Evolutionary conservation across 2,797 vertebrate genomes (phyloP), one percentile per base, ranked within the genome.

Genomic region (Tarsius wallacei): DNA sequence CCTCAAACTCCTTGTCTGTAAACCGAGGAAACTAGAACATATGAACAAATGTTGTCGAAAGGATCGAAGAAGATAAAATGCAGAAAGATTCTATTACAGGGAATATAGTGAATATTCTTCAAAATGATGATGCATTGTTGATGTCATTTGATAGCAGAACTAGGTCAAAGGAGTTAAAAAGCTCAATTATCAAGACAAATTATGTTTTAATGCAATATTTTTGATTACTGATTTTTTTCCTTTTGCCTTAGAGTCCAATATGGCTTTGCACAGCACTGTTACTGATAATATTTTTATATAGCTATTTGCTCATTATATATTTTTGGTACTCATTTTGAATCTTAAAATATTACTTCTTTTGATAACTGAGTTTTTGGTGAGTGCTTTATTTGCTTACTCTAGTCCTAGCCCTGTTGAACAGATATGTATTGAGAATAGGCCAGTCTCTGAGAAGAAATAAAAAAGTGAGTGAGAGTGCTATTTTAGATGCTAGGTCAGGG

Each of bases 181-280:
- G 14, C 28, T 91, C 19, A 11, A 4, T 26, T 33, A 51, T 84
- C 28, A 55, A 87, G 59, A 4, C 33, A 47, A 36, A 66, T 84
- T 76, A n/a, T 33, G 80, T 47, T 95, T 90, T 88, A 82, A 59
- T 64, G 55, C 7, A 19, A 13, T 73, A 63, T 59, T 77, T 90
- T 88, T 77, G 0, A 49, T 77, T 36, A 31, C 7, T 81, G 2
- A 28, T 87, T 77, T 42, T 42, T 90, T 57, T 49, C 13, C n/a
- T 87, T 96, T 96, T 71, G 55, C 14, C 8, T 86, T 14, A 28
- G 33, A 49, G 5, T 71, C 63, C 55, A 64, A 0, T 71, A 26
- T 64, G 28, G 15, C 55, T 91, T 94, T 70, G 17, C 33, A 76
- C 0, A n/a, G 36, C 15, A 71, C 31, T 47, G 2, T 71, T 81